A percentile compares a stretch with the other conserved stretches of the same genome.
phyloP scores from a whole-genome alignment of 2,113 vertebrate species.

The Pygoscelis adeliae region DNA sequence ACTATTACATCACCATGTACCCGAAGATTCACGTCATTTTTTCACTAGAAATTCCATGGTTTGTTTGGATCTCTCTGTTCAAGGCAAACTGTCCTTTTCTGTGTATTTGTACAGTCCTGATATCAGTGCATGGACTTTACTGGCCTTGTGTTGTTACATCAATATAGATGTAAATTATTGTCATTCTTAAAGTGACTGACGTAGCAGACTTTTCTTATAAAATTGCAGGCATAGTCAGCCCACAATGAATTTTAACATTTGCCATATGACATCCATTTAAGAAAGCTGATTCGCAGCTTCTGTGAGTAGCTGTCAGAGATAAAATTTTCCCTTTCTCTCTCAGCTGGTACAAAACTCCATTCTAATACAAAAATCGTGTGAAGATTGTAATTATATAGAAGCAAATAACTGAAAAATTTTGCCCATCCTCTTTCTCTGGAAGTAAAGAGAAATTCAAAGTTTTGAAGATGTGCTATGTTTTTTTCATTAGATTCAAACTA shows the following conservation, averaged over 20 bases:
- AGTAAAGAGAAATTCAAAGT: neutral
- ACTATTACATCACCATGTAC: neutral
- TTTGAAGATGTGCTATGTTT: neutral
- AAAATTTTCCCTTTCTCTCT: neutral
- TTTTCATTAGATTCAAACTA: neutral
- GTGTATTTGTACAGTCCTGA: neutral
- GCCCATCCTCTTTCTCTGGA: neutral
- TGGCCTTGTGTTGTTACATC: neutral
- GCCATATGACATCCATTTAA: neutral
- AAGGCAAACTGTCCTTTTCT: neutral
- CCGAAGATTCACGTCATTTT: neutral
- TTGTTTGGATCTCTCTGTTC: neutral
- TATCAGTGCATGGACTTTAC: neutral
- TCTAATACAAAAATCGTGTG: neutral
- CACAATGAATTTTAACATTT: neutral
- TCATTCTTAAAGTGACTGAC: neutral
- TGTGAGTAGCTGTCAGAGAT: neutral
- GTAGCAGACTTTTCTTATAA: neutral
- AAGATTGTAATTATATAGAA: neutral
- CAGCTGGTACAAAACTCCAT: neutral
- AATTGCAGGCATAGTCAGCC: neutral
- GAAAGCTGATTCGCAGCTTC: neutral
- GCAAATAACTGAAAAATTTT: neutral
- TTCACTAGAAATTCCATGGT: neutral
- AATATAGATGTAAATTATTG: neutral